Evolutionary conservation across 2,113 vertebrate species (phyloP), one percentile per base, ranked within the genome.

Genomic region (Cynoglossus semilaevis): DNA sequence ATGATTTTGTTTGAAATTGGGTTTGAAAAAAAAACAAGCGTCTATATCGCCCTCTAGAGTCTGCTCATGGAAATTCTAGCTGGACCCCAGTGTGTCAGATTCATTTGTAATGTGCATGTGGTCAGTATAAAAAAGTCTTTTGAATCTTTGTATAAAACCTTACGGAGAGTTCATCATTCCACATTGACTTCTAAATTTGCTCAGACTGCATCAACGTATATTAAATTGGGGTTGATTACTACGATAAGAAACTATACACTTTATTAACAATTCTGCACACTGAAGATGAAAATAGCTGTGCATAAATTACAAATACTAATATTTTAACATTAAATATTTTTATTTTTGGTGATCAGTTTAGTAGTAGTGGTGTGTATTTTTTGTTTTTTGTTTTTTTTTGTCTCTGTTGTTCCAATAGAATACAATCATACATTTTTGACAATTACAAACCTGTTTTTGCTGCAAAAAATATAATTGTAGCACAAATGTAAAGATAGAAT

Each of bases 251-350:
- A 15, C 36, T 40, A 15, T 60, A 56, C 15, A 15, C 29, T 43
- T 45, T 57, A 36, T 45, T 77, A 69, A 51, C 19, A 37, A 62
- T 70, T 80, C 67, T 79, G 79, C 68, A 77, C 64, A 73, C 70
- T 80, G 69, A 70, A 70, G 64, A 74, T 70, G 44, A 58, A 36
- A 37, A 42, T 67, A 60, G 41, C 48, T 40, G 12, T 56, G 46
- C 57, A 47, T 67, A 62, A 53, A 66, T 52, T 54, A 47, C 69
- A 62, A 53, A 66, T 52, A 74, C 56, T 61, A 63, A 59, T 63
- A 60, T 70, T 53, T 55, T 36, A 18, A 47, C 17, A 15, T 42
- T 41, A 11, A 8, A 50, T 11, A 47, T 55, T 15, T 37, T 11
- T 58, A 12, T 6, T 40, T 45, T 7, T 43, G 19, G 41, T 43